Evolutionary conservation across 2,888 invertebrate genomes (phyloP), one percentile per base, ranked within the genome.

Genomic region (Xestia xanthographa): DNA sequence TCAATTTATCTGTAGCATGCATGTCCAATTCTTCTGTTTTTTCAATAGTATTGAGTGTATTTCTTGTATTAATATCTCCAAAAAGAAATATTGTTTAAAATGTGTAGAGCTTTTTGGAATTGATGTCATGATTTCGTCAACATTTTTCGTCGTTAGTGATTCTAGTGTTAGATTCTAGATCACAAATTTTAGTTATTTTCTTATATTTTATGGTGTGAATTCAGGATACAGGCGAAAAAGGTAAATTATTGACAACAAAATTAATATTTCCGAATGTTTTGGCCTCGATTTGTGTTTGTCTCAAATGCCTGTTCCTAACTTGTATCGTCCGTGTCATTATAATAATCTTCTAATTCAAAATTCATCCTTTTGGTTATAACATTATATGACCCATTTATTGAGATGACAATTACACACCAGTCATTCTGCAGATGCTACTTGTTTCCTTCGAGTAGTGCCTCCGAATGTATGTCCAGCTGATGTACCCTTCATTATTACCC

Each of bases 1-100:
- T 90, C 89, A 48, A 75, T 83, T 74, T 88, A 89, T 89, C 87
- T 88, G 72, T 66, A 75, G 66, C 45, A 48, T 29, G 34, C 71
- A 67, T 84, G 83, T 82, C 75, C 66, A 83, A 79, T 77, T 75
- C 75, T 43, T 65, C 62, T 48, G 45, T 75, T 75, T 65, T 58
- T 80, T 74, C 67, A 68, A 66, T 56, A 45, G 66, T 53, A 65
- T 60, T 68, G 53, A 50, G 34, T 63, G 2, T 68, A 53, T 43
- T 53, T 63, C 34, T 79, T 66, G 14, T 71, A 53, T 22, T 45
- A 53, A 34, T 14, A 60, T 20, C 34, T 50, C 34, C 14, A 45
- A 72, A 67, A 65, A 56, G 9, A 34, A 48, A 62, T 38, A 62
- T 66, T n/a, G 8, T 12, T 5, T 43, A 29, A 56, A 58, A 41